Evolutionary conservation across 2,888 invertebrate genomes (phyloP).

Genomic region (Calameuta pallipes): DNA sequence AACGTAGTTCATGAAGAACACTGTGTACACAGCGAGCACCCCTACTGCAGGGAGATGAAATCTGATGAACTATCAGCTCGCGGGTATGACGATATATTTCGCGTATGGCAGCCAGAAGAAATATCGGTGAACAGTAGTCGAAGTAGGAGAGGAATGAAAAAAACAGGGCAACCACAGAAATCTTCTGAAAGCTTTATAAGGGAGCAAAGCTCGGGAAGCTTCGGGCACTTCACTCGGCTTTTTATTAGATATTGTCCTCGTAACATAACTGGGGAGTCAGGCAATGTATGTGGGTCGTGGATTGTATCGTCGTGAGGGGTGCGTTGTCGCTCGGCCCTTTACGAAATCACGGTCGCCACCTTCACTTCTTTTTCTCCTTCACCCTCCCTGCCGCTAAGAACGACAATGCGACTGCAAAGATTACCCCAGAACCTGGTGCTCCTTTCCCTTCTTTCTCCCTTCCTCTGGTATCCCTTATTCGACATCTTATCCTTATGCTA

Average conservation of each 20-base stretch:
- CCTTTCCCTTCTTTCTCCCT: slow-evolving; percentile 5
- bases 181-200: slow-evolving; percentile 32
- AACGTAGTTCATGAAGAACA: neutral
- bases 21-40: neutral
- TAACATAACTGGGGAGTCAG: slow-evolving; percentile 40
- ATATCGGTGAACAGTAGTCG: neutral
- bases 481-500: neutral
- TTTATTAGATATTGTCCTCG: slow-evolving; percentile 56
- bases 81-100: too few relatives aligned
- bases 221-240: slow-evolving; percentile 39
- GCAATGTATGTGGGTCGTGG: slow-evolving; percentile 33
- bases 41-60: neutral
- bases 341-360: slow-evolving; percentile 11
- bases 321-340: neutral
- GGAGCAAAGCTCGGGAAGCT: slow-evolving; percentile 24
- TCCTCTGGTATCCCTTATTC: slow-evolving; percentile 6
- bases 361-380: neutral
- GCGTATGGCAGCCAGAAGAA: too few relatives aligned
- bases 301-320: neutral
- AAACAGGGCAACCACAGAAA: slow-evolving; percentile 16
- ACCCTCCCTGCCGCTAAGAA: neutral
- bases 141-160: neutral
- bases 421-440: slow-evolving; percentile 29
- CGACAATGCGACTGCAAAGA: slow-evolving; percentile 30
- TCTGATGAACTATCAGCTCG: neutral